Conservation (phyloP, 2,888 invertebrate genomes). For the Pyrocoelia pectoralis region DNA sequence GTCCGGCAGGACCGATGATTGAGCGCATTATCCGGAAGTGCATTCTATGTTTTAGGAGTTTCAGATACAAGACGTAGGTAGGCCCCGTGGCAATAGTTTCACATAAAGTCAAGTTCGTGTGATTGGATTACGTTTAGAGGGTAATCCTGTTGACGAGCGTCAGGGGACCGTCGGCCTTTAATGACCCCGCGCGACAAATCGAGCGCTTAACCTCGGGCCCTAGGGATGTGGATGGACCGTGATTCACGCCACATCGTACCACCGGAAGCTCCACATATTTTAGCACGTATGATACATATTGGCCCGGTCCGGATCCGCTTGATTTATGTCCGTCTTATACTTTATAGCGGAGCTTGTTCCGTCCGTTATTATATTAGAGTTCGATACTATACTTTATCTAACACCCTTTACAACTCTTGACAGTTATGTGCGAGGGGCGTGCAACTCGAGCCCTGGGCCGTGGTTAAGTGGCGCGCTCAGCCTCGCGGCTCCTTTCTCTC, state of each 20-base stretch:
- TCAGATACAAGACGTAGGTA: constrained; percentile 46
- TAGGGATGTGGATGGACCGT: constrained; percentile 41
- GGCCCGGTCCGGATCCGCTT: constrained; percentile 45
- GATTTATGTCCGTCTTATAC: constrained; percentile 72
- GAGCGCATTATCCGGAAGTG: constrained; percentile 42
- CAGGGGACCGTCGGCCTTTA: constrained; percentile 64
- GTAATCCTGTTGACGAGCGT: constrained; percentile 69
- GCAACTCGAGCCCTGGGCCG: constrained; percentile 51
- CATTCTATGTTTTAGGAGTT: constrained; percentile 28
- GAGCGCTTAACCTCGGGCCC: constrained; percentile 59
- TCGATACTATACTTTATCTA: constrained; percentile 61
- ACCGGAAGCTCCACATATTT: constrained; percentile 56
- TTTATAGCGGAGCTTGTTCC: constrained; percentile 73
- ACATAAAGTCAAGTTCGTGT: constrained; percentile 56
- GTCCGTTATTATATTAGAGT: constrained; percentile 73
- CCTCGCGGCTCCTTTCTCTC: constrained; percentile 27
- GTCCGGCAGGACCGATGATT: constrained; percentile 40
- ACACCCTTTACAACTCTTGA: constrained; percentile 55
- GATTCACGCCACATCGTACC: constrained; percentile 35
- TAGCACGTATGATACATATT: constrained; percentile 52
- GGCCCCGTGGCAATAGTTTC: constrained; percentile 45
- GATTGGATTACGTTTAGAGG: constrained; percentile 74
- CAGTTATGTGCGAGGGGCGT: constrained; percentile 51
- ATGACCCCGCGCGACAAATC: constrained; percentile 63
- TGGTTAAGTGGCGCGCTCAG: constrained; percentile 53